phyloP scores from a whole-genome alignment of 2,113 vertebrate species.

The Lethenteron reissneri region DNA sequence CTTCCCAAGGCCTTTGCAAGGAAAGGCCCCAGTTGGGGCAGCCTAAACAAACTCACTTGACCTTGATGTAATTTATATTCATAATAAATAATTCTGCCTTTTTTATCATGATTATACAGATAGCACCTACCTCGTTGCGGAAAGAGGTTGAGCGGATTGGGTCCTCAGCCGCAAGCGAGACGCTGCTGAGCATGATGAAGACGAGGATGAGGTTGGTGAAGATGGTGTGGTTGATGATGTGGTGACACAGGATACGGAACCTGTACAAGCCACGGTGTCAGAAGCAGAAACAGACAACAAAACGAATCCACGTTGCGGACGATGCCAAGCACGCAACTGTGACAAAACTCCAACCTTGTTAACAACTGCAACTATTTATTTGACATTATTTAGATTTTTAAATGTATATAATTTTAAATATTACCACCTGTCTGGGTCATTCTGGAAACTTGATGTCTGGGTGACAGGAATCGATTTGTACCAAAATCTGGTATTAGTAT shows the following conservation, averaged over 20 bases:
- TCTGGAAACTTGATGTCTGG: no score
- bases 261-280: conserved; percentile 20
- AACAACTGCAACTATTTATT: not conserved
- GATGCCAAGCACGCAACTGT: not conserved
- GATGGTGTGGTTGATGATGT: conserved; percentile 86
- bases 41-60: no score
- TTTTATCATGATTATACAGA: no score
- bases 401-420: not conserved
- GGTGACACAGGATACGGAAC: conserved; percentile 83
- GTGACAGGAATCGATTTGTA: no score
- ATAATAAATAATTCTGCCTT: no score
- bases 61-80: no score
- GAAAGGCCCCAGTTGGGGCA: no score
- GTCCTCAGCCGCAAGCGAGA: conserved; percentile 87
- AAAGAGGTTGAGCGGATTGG: conserved; percentile 67
- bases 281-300: not conserved
- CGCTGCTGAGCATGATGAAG: conserved; percentile 97
- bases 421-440: no score
- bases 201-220: conserved; percentile 99
- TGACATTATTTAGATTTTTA: not conserved
- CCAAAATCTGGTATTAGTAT: no score
- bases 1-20: no score
- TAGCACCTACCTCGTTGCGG: conserved; percentile 51
- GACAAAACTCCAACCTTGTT: not conserved
- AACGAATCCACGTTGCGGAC: not conserved